Base-by-base conservation (phyloP, 37 sponge, comb jelly and placozoan genomes). In the Aplysina aerophoba region DNA sequence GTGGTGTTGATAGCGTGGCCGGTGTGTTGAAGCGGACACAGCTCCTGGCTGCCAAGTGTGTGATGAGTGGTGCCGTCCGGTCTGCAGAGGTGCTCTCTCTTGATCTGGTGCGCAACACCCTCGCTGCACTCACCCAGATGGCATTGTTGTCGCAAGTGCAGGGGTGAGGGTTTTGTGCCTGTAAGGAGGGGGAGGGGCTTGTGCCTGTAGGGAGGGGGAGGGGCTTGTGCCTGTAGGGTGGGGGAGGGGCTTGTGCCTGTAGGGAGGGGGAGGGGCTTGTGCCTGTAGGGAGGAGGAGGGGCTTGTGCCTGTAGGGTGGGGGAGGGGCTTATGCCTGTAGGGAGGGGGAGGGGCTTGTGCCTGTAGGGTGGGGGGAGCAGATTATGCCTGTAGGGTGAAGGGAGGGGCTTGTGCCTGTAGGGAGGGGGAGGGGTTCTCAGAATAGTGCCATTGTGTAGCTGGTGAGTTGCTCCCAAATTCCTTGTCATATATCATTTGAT, bases 41-140 rank as follows among this genome's bases (percentile, higher is more conserved):
- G 86, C 37, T 28, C 35, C 81, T 94, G 77, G 91, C 89, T 0
- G 88, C 84, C 1, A 90, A 88, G 85, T 78, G 68, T 38, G 56
- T 90, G 13, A 38, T 79, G 54, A 31, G 64, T 59, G 94, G 94
- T 90, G 85, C 20, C 53, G 59, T 79, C 4, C 22, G 15, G 14
- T 30, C 25, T 4, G 15, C 16, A 22, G 93, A 95, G 60, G 20
- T 71, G 8, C 84, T 95, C 19, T 95, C 95, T 5, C 44, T 87
- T 69, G 95, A 92, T 4, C 39, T 90, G n/a, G 66, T 90, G 54
- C 89, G 83, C 54, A 95, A 95, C 68, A 66, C 88, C 53, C 68
- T 95, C 31, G 73, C 83, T 35, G 89, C 95, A 5, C 91, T 95
- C 59, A 87, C 84, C 22, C 73, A 83, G 20, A 73, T 82, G 31